phyloP scores from a whole-genome alignment of 2,888 invertebrate genomes.

The Hololepta plana region DNA sequence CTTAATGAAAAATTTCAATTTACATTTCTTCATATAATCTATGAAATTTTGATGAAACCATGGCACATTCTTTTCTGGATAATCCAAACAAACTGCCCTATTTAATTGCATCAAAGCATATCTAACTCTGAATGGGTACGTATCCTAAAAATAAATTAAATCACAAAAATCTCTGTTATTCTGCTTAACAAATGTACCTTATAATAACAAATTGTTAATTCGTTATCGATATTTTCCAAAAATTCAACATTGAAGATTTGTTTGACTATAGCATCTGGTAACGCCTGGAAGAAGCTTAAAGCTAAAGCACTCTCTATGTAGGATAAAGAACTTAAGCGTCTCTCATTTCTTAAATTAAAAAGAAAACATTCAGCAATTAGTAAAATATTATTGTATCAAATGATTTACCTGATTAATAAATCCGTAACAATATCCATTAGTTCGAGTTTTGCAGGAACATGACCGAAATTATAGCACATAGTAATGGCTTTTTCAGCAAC shows the following conservation, averaged over 20 bases:
- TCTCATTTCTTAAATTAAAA: slow-evolving; percentile 30
- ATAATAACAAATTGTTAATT: slow-evolving; percentile 34
- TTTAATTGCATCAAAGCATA: slow-evolving; percentile 41
- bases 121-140: slow-evolving; percentile 34
- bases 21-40: slow-evolving; percentile 31
- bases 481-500: slow-evolving; percentile 31
- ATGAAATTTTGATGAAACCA: slow-evolving; percentile 48
- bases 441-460: slow-evolving; percentile 25
- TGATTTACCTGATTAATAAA: slow-evolving; percentile 28
- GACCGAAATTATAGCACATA: slow-evolving; percentile 32
- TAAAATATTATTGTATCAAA: slow-evolving; percentile 1
- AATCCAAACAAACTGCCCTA: slow-evolving; percentile 42
- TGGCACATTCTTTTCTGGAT: slow-evolving; percentile 40
- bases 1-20: not conserved
- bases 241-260: slow-evolving; percentile 39
- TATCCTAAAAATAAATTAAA: slow-evolving; percentile 24
- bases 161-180: slow-evolving; percentile 3
- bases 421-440: slow-evolving; percentile 24
- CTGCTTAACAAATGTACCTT: slow-evolving; percentile 23
- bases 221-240: slow-evolving; percentile 37
- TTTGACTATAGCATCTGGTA: slow-evolving; percentile 32
- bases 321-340: slow-evolving; percentile 31
- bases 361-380: slow-evolving; percentile 3
- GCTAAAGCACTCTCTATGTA: slow-evolving; percentile 34
- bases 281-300: slow-evolving; percentile 32